Conservation (phyloP, 2,797 vertebrate species). For the Girardinus metallicus region DNA sequence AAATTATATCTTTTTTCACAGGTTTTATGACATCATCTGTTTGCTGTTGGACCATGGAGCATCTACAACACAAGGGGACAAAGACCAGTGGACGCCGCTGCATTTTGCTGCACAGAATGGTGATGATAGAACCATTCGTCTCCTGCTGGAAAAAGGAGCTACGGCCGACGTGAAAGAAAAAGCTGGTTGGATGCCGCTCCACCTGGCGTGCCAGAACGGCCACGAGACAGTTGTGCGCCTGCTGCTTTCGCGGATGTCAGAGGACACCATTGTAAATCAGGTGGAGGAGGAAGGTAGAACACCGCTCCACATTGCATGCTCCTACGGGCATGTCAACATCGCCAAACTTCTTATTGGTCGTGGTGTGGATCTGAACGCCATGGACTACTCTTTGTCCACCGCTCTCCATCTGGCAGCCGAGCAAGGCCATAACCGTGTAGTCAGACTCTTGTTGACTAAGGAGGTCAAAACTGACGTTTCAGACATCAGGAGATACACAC, state of each 20-base stretch:
- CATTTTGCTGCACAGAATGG: conserved; percentile 89
- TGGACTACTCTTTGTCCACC: conserved; percentile 77
- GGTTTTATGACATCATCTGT: conserved; percentile 75
- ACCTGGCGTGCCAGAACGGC: conserved; percentile 89
- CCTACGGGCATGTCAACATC: conserved; percentile 84
- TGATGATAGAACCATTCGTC: conserved; percentile 74
- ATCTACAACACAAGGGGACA: conserved; percentile 68
- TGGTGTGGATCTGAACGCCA: conserved; percentile 79
- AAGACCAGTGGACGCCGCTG: conserved; percentile 84
- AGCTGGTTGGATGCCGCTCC: conserved; percentile 84
- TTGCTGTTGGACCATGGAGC: conserved; percentile 79
- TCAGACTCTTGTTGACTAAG: conserved; percentile 80
- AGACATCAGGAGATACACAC: conserved; percentile 78
- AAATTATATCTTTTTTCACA: conserved; percentile 41
- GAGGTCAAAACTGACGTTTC: conserved; percentile 63
- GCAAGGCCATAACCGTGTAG: conserved; percentile 85
- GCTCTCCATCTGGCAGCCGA: conserved; percentile 85
- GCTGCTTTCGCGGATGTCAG: conserved; percentile 79
- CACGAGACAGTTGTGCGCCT: conserved; percentile 85
- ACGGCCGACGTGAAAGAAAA: conserved; percentile 73
- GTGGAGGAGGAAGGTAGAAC: conserved; percentile 77
- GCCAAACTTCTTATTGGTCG: conserved; percentile 84
- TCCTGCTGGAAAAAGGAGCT: conserved; percentile 84
- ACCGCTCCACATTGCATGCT: conserved; percentile 84
- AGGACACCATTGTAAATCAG: conserved; percentile 50